These are phyloP conservation scores for Drosophila algonquin DNA, from an alignment of 2,888 invertebrate genomes.

Conservation along the genomic window DNA sequence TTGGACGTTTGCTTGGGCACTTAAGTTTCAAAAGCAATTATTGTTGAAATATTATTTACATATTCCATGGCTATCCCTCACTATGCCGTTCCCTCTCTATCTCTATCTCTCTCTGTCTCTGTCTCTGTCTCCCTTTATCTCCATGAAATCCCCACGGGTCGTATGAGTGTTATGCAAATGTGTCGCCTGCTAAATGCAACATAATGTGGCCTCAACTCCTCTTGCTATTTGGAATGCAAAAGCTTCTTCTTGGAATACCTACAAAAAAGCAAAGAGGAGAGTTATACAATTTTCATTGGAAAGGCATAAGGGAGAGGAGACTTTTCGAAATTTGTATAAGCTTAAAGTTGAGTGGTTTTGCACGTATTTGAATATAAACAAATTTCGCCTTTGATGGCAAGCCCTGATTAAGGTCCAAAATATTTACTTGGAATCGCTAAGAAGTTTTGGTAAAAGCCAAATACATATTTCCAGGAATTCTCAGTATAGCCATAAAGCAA, in stretches of 20 bases:
- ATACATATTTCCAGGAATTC: too few relatives aligned
- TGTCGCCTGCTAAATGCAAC: conserved; percentile 61
- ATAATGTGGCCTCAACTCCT: conserved; percentile 52
- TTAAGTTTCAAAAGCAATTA: conserved; percentile 70
- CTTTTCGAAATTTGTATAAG: background rate
- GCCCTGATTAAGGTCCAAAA: background rate
- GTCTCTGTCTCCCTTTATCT: background rate
- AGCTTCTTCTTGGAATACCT: conserved; percentile 8
- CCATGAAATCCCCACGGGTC: conserved; percentile 55
- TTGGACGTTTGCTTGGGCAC: conserved; percentile 50
- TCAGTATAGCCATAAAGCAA: too few relatives aligned
- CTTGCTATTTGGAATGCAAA: conserved; percentile 30
- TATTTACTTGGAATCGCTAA: too few relatives aligned
- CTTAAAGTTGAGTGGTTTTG: conserved; percentile 12
- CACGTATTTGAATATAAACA: conserved; percentile 19
- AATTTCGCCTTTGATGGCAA: background rate
- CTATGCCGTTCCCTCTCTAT: conserved; percentile 7
- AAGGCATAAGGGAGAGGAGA: background rate
- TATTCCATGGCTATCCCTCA: conserved; percentile 41
- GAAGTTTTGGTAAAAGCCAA: too few relatives aligned
- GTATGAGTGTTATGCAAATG: conserved; percentile 71
- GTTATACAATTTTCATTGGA: conserved; percentile 41
- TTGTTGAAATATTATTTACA: conserved; percentile 74
- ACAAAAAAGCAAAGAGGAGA: background rate
- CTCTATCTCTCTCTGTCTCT: background rate